These are phyloP conservation scores for Ceratina japonica DNA, from an alignment of 1,140 invertebrate genomes.

Conservation along the genomic window DNA sequence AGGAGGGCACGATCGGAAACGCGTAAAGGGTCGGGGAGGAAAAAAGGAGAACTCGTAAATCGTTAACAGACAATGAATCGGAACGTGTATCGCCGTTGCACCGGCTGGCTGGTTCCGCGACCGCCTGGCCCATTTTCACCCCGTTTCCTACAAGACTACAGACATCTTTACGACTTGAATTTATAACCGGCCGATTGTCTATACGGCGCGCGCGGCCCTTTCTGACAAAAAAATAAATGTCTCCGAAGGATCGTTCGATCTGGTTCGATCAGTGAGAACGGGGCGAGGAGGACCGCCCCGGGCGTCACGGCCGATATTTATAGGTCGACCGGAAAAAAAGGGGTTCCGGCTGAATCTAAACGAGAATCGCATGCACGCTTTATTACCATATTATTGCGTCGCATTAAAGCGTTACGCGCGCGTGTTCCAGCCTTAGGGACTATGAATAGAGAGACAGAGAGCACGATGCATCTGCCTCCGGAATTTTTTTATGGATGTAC, in stretches of 20 bases:
- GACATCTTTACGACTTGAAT: constrained; percentile 74
- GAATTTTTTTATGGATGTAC: background rate
- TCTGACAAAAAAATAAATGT: background rate
- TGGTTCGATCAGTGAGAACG: constrained; percentile 43
- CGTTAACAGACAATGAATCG: constrained; percentile 43
- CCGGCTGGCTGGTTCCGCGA: constrained; percentile 15
- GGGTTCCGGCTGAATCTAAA: constrained; percentile 45
- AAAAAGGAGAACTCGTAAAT: constrained; percentile 55
- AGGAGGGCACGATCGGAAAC: constrained; percentile 41
- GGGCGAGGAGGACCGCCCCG: constrained; percentile 34
- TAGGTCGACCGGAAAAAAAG: constrained; percentile 50
- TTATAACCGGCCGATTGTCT: constrained; percentile 63
- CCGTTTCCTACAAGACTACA: constrained; percentile 74
- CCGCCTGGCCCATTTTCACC: constrained; percentile 71
- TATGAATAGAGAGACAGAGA: background rate
- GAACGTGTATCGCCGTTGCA: constrained; percentile 50
- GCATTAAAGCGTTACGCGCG: constrained; percentile 40
- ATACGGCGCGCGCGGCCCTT: background rate
- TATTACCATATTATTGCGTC: constrained; percentile 59
- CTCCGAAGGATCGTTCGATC: constrained; percentile 39
- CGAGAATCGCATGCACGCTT: constrained; percentile 55
- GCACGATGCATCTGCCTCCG: constrained; percentile 20
- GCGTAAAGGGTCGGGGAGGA: background rate
- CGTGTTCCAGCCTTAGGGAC: constrained; percentile 11
- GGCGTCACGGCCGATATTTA: constrained; percentile 51